Base-by-base conservation (phyloP, 92 coral and sea anemone species). In the Bergia sp. region DNA sequence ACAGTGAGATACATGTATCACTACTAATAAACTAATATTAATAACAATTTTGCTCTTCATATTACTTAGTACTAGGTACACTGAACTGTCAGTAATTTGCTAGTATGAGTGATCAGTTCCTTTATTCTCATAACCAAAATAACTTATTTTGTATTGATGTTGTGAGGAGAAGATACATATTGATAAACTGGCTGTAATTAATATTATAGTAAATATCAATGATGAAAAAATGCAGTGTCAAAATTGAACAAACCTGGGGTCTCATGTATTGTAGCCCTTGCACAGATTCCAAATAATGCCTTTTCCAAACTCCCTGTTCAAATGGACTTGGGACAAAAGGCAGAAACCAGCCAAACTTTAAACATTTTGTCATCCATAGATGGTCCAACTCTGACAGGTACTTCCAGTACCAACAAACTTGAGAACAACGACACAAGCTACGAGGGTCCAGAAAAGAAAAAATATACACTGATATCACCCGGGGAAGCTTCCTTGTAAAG, bases 391-490 rank as follows among this genome's bases (percentile, higher is more conserved):
- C 99, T 3, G 96, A 92, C 66, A 97, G 55, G 88, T 92, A 95
- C 73, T 91, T 95, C 99, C 99, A 97, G 90, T 95, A 96, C 99
- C 99, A 97, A 75, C 98, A 97, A 50, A 97, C 99, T 47, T 93
- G 91, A 13, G 98, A 90, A 80, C 97, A 96, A 37, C 99, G 96
- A 85, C 99, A 97, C 65, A 97, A 91, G 81, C 99, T 97, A 29
- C 99, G 93, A 4, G 99, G 99, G 71, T 97, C 99, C 89, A 97
- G 96, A 81, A 88, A 94, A 0, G 98, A 94, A 72, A 97, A 90
- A 7, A 97, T 94, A 72, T 93, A 96, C 45, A 96, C 92, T 57
- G 98, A 82, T 40, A 94, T 91, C 20, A 92, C 92, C 73, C 98
- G 91, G 11, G 99, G 99, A 12, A 97, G 90, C 77, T 93, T 93